Percentiles rank a stretch among this genome's conserved stretches.
phyloP scores from a whole-genome alignment of 2,797 vertebrate genomes.

The Anabacerthia variegaticeps region DNA sequence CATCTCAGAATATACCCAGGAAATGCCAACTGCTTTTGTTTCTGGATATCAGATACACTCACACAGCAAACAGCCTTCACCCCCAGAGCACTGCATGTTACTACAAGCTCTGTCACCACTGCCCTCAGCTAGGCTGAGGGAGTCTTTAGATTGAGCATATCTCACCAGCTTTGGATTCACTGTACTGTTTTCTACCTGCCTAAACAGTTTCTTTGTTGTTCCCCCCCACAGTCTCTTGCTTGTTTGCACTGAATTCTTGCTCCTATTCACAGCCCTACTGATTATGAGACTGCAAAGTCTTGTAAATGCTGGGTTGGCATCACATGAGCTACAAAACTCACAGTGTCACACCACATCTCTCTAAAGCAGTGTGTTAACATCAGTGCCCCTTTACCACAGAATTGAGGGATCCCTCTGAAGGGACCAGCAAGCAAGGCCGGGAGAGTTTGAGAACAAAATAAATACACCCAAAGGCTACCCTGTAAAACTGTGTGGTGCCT shows the following conservation, averaged over 20 bases:
- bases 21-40: background rate
- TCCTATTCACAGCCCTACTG: background rate
- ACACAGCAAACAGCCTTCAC: background rate
- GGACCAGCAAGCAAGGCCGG: background rate
- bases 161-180: accelerated
- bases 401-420: background rate
- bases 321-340: background rate
- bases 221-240: background rate
- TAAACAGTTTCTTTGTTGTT: background rate
- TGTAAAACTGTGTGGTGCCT: background rate
- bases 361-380: background rate
- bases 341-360: background rate
- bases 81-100: background rate
- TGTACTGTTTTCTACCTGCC: background rate
- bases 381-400: background rate
- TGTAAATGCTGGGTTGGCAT: background rate
- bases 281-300: background rate
- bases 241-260: background rate
- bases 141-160: accelerated
- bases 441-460: background rate
- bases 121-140: background rate
- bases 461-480: background rate
- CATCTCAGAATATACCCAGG: background rate
- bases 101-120: background rate
- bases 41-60: background rate